Evolutionary conservation across 2,113 vertebrate genomes (phyloP).

Genomic region (Poeciliopsis prolifica): DNA sequence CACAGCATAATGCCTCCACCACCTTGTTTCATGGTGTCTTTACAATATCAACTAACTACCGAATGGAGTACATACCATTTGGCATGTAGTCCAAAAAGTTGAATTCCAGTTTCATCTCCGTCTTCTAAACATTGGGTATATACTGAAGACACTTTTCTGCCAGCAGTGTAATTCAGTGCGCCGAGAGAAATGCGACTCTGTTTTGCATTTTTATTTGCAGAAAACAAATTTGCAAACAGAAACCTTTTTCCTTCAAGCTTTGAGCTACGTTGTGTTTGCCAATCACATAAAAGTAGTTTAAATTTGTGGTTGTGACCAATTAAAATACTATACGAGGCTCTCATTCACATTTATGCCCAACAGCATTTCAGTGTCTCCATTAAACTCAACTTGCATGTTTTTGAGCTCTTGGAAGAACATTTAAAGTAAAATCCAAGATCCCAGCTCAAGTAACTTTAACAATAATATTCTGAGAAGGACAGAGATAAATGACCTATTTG

Average conservation of each 20-base stretch:
- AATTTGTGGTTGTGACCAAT: not conserved
- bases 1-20: not conserved
- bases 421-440: conserved; percentile 48
- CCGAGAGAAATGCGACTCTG: not conserved
- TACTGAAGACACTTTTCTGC: not conserved
- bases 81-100: too few relatives aligned
- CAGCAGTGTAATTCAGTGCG: not conserved
- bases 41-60: not conserved
- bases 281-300: not conserved
- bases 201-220: not conserved
- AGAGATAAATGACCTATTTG: conserved; percentile 33
- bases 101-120: too few relatives aligned
- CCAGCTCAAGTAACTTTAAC: conserved; percentile 31
- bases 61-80: too few relatives aligned
- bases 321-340: too few relatives aligned
- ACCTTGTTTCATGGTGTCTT: not conserved
- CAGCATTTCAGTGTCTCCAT: not conserved
- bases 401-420: not conserved
- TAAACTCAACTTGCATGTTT: not conserved
- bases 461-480: conserved; percentile 7
- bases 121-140: not conserved
- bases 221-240: not conserved
- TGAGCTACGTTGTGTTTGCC: not conserved
- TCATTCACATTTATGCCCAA: too few relatives aligned
- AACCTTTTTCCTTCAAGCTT: not conserved